Base-by-base conservation (phyloP, 2,888 invertebrate genomes). In the Boloria selene region DNA sequence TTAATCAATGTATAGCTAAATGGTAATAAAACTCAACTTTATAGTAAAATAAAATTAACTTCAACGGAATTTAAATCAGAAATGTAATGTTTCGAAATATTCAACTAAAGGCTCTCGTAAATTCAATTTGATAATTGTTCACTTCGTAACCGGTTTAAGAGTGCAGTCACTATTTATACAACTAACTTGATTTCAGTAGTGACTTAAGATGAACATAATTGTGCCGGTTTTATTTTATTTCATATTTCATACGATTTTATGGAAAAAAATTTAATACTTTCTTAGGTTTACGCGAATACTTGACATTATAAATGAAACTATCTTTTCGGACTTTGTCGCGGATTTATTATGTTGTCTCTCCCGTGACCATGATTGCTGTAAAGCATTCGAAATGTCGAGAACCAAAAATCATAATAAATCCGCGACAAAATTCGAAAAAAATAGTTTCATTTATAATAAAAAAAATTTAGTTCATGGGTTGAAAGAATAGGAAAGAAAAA, bases 121-220 rank as follows among this genome's bases (percentile, higher is more conserved):
- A 65, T 61, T 55, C 51, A 70, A 62, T 67, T 70, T 59, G 54
- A 58, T 70, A 60, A 70, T 62, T 62, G 67, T 62, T 70, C 69
- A 62, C 64, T 70, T 59, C 59, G 68, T 65, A 62, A 67, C 64
- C 49, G 64, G 61, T 60, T 67, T 65, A 62, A 67, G 61, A 59
- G 59, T 64, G 67, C 69, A 61, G 62, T 54, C 54, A 67, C 65
- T 65, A 67, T 66, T 70, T 67, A 70, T 63, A 50, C 61, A 62
- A 65, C 56, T 71, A 67, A 73, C 67, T 70, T 59, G 54, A 64
- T 70, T 70, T 54, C 49, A 31, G 4, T 10, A 47, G 26, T 26
- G 38, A 45, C 45, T 45, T 13, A 31, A 13, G 31, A 59, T 49
- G 59, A 49, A 59, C 47, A 44, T 45, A 58, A 49, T 58, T 58